Conservation (phyloP, 2,888 invertebrate species). For the Philereme vetulata region DNA sequence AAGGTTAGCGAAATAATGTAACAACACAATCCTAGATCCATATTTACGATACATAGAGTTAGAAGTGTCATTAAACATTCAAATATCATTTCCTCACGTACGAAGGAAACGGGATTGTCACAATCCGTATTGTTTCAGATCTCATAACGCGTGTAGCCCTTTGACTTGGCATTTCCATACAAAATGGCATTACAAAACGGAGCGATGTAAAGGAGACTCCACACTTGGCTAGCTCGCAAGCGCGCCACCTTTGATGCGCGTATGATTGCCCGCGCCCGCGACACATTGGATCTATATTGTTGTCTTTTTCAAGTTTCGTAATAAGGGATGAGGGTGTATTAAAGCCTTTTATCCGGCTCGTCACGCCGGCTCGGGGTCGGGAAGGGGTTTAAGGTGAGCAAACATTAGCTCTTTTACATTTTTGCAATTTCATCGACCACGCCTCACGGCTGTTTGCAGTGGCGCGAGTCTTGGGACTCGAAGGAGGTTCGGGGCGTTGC, state of each 20-base stretch:
- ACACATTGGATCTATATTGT: slow-evolving; percentile 84
- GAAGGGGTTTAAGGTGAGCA: slow-evolving; percentile 83
- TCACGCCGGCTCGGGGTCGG: slow-evolving; percentile 80
- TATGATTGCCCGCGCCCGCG: slow-evolving; percentile 83
- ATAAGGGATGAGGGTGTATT: slow-evolving; percentile 85
- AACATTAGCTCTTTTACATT: slow-evolving; percentile 84
- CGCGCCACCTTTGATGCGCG: slow-evolving; percentile 81
- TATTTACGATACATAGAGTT: slow-evolving; percentile 58
- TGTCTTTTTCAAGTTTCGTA: slow-evolving; percentile 85
- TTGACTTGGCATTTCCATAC: slow-evolving; percentile 73
- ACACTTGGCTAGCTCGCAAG: slow-evolving; percentile 76
- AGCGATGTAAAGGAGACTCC: slow-evolving; percentile 70
- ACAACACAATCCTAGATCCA: slow-evolving; percentile 42
- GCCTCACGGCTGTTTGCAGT: slow-evolving; percentile 76
- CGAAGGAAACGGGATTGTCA: slow-evolving; percentile 80
- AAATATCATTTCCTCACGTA: slow-evolving; percentile 76
- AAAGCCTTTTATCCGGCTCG: slow-evolving; percentile 84
- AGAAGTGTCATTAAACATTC: slow-evolving; percentile 77
- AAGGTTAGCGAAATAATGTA: slow-evolving; percentile 34
- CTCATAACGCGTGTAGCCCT: slow-evolving; percentile 80
- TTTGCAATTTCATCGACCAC: slow-evolving; percentile 82
- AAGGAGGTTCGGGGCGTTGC: slow-evolving; percentile 65
- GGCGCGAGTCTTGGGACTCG: slow-evolving; percentile 58
- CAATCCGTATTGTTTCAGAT: slow-evolving; percentile 80
- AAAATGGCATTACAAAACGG: slow-evolving; percentile 70